Base-by-base conservation (phyloP, 2,113 vertebrate genomes). In the Aptenodytes forsteri region DNA sequence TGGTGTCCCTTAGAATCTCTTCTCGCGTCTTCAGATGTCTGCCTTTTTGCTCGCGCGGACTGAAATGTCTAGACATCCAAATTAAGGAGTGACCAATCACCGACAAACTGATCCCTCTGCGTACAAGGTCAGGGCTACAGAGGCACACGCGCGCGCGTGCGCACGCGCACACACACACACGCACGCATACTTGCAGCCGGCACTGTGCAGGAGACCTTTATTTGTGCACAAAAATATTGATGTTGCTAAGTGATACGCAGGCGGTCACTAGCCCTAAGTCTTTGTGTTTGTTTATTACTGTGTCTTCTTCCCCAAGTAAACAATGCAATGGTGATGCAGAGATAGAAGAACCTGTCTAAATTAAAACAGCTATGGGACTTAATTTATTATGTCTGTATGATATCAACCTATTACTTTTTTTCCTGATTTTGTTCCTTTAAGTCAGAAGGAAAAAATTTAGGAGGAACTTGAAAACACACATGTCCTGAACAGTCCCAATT, bases 141-240 rank as follows among this genome's bases (percentile, higher is more conserved):
- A 89, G 83, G 89, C 91, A 54, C 71, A 75, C 78, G 7, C 12
- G 9, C 32, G 44, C 76, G 23, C n/a, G 14, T 42, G 42, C 42
- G 42, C 61, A 14, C 14, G 42, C 61, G 38, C 21, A 17, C 62
- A 12, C 62, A 54, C 62, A 38, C 76, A n/a, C 91, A 91, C 96
- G 64, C 95, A 96, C 8, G 69, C 52, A 64, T 23, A 34, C 77
- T 62, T 88, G 55, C 90, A 95, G 89, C 90, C 81, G 34, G 83
- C 65, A 83, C 92, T 5, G 65, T 47, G 92, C 49, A 96, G 87
- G 91, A 96, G 97, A 89, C 83, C 92, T 98, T 97, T 98, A 98
- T 98, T 97, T 98, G 92, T 94, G 96, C 97, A 98, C 92, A 96
- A 93, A 98, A 98, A 98, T 98, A 98, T 98, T 98, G 98, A 98